phyloP scores from a whole-genome alignment of 2,113 vertebrate genomes.

The Cinclus mexicanus region DNA sequence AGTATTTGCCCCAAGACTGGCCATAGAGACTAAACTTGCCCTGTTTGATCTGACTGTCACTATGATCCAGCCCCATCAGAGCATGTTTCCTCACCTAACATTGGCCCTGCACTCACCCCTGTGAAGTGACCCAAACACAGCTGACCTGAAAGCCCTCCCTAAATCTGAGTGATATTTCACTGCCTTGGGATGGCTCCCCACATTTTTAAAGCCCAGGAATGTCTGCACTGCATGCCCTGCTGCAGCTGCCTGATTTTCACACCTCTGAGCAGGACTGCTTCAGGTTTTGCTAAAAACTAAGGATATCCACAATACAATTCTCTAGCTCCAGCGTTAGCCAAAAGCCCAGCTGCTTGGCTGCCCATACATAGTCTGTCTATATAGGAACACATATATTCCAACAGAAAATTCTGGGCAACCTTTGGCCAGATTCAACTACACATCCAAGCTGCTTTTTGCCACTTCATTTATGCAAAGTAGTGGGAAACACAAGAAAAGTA shows the following conservation, averaged over 20 bases:
- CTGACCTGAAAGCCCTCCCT: neutral
- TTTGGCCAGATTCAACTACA: neutral
- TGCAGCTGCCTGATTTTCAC: neutral
- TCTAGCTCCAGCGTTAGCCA: neutral
- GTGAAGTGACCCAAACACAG: neutral
- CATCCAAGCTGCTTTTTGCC: neutral
- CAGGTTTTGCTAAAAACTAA: neutral
- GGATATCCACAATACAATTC: neutral
- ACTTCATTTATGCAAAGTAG: neutral
- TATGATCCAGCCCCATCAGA: rapidly evolving
- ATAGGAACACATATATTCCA: neutral
- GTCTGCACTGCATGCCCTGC: neutral
- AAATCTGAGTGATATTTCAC: neutral
- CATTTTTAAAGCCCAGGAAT: neutral
- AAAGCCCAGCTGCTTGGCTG: neutral
- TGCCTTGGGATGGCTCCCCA: neutral
- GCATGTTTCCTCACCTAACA: rapidly evolving
- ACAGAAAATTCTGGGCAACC: neutral
- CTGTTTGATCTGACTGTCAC: neutral
- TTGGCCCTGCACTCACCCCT: neutral
- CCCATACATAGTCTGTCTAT: neutral
- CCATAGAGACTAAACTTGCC: neutral
- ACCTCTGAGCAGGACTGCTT: neutral
- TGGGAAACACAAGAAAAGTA: neutral
- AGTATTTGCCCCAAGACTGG: neutral